Evolutionary conservation across 2,888 invertebrate genomes (phyloP).

Genomic region (Laspeyria flexula): DNA sequence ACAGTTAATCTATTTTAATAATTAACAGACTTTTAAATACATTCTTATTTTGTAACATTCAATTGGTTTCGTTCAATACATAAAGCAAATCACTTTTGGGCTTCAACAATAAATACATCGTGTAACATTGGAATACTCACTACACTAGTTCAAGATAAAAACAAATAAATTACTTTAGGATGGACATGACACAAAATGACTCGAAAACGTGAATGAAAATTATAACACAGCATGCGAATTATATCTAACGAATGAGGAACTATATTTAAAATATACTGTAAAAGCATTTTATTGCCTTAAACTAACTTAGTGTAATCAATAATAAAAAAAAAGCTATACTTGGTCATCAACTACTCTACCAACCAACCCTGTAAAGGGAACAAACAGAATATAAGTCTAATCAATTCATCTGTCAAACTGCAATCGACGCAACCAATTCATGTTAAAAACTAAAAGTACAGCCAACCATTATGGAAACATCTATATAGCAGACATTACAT

Average conservation of each 20-base stretch:
- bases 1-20: slow-evolving; percentile 72
- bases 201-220: slow-evolving; percentile 57
- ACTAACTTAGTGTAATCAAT: slow-evolving; percentile 33
- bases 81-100: slow-evolving; percentile 67
- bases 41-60: slow-evolving; percentile 76
- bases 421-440: slow-evolving; percentile 31
- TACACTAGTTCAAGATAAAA: slow-evolving; percentile 62
- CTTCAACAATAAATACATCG: slow-evolving; percentile 78
- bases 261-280: slow-evolving; percentile 45
- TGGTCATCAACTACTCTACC: slow-evolving; percentile 22
- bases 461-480: slow-evolving; percentile 41
- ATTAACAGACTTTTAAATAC: slow-evolving; percentile 84
- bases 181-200: slow-evolving; percentile 76
- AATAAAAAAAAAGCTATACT: slow-evolving; percentile 24
- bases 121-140: slow-evolving; percentile 74
- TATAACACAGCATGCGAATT: slow-evolving; percentile 63
- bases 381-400: slow-evolving; percentile 41
- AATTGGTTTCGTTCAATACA: slow-evolving; percentile 68
- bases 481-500: slow-evolving; percentile 54
- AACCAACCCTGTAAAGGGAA: slow-evolving; percentile 33
- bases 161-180: slow-evolving; percentile 64
- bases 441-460: slow-evolving; percentile 38
- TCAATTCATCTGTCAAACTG: slow-evolving; percentile 31
- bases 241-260: slow-evolving; percentile 64
- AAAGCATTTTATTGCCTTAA: slow-evolving; percentile 35